phyloP scores from a whole-genome alignment of 2,888 invertebrate species.

The Gastrophysa polygoni region DNA sequence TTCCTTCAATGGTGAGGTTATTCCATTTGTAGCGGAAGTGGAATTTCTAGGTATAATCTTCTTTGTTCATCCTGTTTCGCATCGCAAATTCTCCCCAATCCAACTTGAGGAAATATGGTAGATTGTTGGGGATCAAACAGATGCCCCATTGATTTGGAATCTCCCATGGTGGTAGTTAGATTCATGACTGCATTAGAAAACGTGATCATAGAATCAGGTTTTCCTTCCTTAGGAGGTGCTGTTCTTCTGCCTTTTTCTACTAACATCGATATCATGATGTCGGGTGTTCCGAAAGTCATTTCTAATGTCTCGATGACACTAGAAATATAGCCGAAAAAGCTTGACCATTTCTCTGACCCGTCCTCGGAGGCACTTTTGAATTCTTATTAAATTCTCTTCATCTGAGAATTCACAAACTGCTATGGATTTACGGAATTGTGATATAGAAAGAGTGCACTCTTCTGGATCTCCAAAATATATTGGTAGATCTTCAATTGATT shows the following conservation, averaged over 20 bases:
- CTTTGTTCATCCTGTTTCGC: background rate
- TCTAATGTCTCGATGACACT: background rate
- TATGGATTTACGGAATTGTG: background rate
- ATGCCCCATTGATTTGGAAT: background rate
- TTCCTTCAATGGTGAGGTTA: too few species aligned
- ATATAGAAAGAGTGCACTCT: background rate
- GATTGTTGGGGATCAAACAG: background rate
- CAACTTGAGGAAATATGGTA: background rate
- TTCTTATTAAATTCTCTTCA: background rate
- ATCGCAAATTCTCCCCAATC: too few species aligned
- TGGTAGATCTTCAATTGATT: background rate
- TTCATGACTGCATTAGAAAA: background rate
- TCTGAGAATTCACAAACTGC: background rate
- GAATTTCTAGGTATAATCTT: too few species aligned
- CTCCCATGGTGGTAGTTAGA: background rate
- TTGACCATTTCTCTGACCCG: background rate
- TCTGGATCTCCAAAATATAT: background rate
- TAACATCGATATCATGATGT: background rate
- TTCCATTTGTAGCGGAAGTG: too few species aligned
- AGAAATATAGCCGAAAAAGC: background rate
- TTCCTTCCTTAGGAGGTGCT: background rate
- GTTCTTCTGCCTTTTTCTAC: background rate
- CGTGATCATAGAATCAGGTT: background rate
- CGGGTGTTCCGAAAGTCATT: background rate
- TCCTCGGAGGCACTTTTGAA: background rate